phyloP scores from a whole-genome alignment of 2,797 vertebrate species.

The Acridotheres tristis region DNA sequence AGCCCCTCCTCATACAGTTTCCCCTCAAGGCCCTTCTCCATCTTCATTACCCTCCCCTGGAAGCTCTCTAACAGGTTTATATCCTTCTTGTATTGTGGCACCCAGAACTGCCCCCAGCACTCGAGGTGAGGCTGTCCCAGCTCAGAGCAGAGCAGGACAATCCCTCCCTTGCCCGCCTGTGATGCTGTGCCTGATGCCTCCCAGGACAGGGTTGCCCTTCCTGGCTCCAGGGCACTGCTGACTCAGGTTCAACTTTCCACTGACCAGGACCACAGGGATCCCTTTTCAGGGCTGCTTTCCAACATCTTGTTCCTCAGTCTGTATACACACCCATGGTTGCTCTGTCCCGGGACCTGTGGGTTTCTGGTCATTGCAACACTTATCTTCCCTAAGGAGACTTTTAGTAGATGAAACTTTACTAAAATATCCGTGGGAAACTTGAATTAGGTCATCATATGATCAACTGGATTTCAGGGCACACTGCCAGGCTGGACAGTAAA shows the following conservation, averaged over 20 bases:
- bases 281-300: background rate
- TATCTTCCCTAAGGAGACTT: background rate
- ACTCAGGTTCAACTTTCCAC: background rate
- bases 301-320: background rate
- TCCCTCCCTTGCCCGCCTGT: accelerated
- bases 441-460: background rate
- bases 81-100: background rate
- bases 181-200: background rate
- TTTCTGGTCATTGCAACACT: background rate
- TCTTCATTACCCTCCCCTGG: background rate
- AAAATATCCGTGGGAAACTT: background rate
- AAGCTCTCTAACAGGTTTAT: background rate
- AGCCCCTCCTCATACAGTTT: accelerated
- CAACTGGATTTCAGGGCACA: background rate
- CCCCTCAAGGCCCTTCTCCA: background rate
- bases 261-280: accelerated
- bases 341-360: background rate
- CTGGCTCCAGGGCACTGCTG: background rate
- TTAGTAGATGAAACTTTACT: background rate
- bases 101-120: background rate
- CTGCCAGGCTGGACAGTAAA: background rate
- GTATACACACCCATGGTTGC: background rate
- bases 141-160: background rate
- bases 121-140: accelerated
- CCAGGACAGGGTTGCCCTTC: background rate